phyloP scores from a whole-genome alignment of 2,113 vertebrate genomes.

The Etheostoma spectabile region DNA sequence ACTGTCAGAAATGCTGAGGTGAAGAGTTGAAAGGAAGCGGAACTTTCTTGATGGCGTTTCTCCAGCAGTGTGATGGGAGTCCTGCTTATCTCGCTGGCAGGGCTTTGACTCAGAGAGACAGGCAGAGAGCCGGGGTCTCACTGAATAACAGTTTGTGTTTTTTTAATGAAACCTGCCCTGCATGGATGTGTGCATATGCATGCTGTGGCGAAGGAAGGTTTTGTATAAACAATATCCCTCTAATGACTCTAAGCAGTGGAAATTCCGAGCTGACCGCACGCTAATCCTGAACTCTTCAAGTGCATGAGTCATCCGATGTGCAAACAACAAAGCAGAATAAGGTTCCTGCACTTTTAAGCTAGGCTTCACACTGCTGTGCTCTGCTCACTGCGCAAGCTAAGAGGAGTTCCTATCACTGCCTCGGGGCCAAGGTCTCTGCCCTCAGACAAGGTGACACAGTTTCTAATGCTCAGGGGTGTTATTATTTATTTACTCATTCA shows the following conservation, averaged over 20 bases:
- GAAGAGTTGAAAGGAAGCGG: conserved; percentile 42
- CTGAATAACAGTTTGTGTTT: conserved; percentile 4
- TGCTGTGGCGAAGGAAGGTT: background rate
- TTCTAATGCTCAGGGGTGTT: conserved; percentile 48
- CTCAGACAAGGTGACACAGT: conserved; percentile 38
- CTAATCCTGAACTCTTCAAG: background rate
- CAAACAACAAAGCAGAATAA: background rate
- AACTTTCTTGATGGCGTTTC: conserved; percentile 22
- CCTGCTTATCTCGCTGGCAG: conserved; percentile 26
- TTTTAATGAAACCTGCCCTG: conserved; percentile 2
- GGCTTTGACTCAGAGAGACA: background rate
- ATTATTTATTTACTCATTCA: conserved; percentile 51
- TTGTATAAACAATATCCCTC: background rate
- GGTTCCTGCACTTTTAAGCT: conserved; percentile 7
- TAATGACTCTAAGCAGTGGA: background rate
- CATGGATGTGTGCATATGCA: background rate
- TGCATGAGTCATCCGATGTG: conserved; percentile 1
- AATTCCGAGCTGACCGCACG: background rate
- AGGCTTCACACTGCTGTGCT: background rate
- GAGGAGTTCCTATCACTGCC: conserved; percentile 31
- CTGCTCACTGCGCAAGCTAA: conserved; percentile 14
- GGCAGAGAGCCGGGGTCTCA: background rate
- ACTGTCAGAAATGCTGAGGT: conserved; percentile 27
- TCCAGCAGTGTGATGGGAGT: conserved; percentile 3
- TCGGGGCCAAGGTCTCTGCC: conserved; percentile 40